Conservation (phyloP, 2,888 invertebrate species). For the Drosophila putrida region DNA sequence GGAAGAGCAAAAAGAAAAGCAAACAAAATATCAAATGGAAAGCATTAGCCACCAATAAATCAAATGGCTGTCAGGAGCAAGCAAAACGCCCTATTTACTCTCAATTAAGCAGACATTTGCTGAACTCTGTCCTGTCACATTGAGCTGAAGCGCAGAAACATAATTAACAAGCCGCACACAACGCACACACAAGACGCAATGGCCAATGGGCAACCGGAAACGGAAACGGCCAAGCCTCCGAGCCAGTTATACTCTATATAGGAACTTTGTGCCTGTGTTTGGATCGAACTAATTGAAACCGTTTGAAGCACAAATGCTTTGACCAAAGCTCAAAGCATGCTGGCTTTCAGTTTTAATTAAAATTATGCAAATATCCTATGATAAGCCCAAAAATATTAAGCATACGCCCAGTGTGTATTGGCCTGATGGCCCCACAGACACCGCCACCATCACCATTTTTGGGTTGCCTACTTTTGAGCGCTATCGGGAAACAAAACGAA, state of each 20-base stretch:
- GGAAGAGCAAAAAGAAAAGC: constrained; percentile 18
- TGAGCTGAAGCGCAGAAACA: constrained; percentile 32
- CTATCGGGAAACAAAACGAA: not conserved
- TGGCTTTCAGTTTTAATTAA: constrained; percentile 58
- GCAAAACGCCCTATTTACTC: constrained; percentile 67
- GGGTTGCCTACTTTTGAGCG: constrained; percentile 24
- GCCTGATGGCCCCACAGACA: not conserved
- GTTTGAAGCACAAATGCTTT: constrained; percentile 30
- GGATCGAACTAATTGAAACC: constrained; percentile 46
- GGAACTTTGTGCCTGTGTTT: not conserved
- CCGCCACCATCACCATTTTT: constrained; percentile 1
- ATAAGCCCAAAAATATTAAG: constrained; percentile 36
- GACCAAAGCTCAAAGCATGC: constrained; percentile 24
- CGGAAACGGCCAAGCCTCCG: constrained; percentile 39
- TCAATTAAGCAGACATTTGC: constrained; percentile 72
- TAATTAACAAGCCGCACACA: constrained; percentile 44
- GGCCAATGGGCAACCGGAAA: constrained; percentile 26
- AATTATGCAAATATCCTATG: constrained; percentile 65
- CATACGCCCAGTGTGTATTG: constrained; percentile 29
- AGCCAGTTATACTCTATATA: not conserved
- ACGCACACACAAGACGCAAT: not conserved
- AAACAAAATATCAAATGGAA: constrained; percentile 56
- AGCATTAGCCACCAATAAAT: constrained; percentile 71
- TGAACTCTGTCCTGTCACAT: constrained; percentile 37
- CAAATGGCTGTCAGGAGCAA: constrained; percentile 53